Base-by-base conservation (phyloP, 2,888 invertebrate species). In the Xylocampa areola region DNA sequence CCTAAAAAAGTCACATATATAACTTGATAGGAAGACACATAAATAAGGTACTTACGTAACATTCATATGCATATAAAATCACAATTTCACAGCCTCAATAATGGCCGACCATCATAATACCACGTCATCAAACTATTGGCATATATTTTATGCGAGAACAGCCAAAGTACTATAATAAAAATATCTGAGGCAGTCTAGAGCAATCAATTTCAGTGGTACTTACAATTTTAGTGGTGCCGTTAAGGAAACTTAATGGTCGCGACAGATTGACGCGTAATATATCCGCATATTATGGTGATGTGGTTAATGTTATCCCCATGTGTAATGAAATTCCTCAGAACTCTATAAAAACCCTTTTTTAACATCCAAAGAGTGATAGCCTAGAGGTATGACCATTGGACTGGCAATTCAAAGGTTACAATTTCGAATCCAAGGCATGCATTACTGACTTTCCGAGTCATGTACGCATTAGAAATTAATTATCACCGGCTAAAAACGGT, bases 161-260 rank as follows among this genome's bases (percentile, higher is more conserved):
- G 45, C 57, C 52, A 54, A 63, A 80, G 70, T 66, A 59, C 51
- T 66, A 57, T 71, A 77, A 77, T 85, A 85, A 85, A 85, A 80
- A 79, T 85, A 77, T 81, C 80, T 76, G 79, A 83, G 77, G 76
- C 76, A 76, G 79, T 73, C 72, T 70, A 52, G 39, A 66, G 80
- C 77, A 84, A 86, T 87, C 85, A 85, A 84, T 85, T 75, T 78
- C 72, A 53, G 76, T 64, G 77, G 76, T 80, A 72, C 81, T 85
- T 73, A 74, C 64, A 70, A 69, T 80, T 82, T 86, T 86, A 81
- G 73, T 80, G 67, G 39, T 61, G 73, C 67, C 74, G 75, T 82
- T 79, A 82, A 75, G 66, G 36, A 19, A 16, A 52, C 52, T 80
- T 81, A 75, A 81, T 66, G 70, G 47, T 43, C 36, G 49, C 49